These are phyloP conservation scores for Neosilurus hyrtlii DNA, from an alignment of 2,797 vertebrate genomes.

Conservation along the genomic window DNA sequence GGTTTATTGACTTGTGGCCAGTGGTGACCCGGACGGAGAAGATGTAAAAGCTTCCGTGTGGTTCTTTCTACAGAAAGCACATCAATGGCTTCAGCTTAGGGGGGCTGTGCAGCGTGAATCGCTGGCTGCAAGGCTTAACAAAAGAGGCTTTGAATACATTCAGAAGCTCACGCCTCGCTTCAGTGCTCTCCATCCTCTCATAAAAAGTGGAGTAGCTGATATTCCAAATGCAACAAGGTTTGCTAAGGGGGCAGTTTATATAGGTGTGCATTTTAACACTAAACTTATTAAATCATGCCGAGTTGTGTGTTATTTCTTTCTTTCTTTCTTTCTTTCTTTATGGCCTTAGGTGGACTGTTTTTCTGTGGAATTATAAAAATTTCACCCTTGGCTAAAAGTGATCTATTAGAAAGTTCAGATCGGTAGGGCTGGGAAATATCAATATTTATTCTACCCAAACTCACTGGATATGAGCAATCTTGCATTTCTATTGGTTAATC, in stretches of 20 bases:
- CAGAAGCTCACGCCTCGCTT: conserved; percentile 41
- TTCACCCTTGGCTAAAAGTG: conserved; percentile 7
- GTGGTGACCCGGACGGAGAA: conserved; percentile 59
- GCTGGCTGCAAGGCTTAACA: conserved; percentile 50
- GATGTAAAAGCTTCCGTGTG: conserved; percentile 36
- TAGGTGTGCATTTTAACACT: conserved; percentile 1
- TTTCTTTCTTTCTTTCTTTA: not conserved
- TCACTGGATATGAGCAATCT: no score
- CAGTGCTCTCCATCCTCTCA: conserved; percentile 7
- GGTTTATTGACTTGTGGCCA: conserved; percentile 70
- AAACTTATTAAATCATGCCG: not conserved
- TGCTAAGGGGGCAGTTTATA: not conserved
- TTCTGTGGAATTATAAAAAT: conserved; percentile 23
- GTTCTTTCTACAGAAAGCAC: conserved; percentile 43
- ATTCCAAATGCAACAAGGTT: not conserved
- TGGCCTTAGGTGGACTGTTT: not conserved
- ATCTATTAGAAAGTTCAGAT: not conserved
- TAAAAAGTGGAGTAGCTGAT: conserved; percentile 21
- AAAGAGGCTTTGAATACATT: conserved; percentile 63
- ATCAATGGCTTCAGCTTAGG: conserved; percentile 42
- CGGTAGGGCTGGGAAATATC: not conserved
- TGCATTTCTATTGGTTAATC: no score
- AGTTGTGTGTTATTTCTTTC: not conserved
- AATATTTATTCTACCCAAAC: no score
- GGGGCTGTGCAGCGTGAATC: conserved; percentile 53